Evolutionary conservation across 2,797 vertebrate genomes (phyloP).

Genomic region (Mergus octosetaceus): DNA sequence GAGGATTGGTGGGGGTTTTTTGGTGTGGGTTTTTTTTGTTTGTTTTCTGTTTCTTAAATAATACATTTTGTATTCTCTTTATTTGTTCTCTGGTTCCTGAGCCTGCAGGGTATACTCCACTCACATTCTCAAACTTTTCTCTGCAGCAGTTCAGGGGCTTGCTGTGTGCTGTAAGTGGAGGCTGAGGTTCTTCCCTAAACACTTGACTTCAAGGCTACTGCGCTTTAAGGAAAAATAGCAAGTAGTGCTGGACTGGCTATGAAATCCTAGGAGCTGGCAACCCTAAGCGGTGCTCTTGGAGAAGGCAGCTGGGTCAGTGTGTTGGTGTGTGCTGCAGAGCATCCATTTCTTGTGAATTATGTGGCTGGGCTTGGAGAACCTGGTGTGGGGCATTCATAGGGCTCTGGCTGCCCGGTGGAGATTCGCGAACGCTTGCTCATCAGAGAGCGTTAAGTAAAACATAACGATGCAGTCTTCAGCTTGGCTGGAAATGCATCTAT

Average conservation of each 20-base stretch:
- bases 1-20: neutral
- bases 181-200: conserved; percentile 30
- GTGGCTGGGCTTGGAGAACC: neutral
- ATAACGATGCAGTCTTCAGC: neutral
- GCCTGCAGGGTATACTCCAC: conserved; percentile 46
- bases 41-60: conserved; percentile 66
- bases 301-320: neutral
- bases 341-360: neutral
- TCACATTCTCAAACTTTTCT: conserved; percentile 49
- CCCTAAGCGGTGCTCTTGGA: neutral
- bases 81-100: conserved; percentile 49
- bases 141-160: conserved; percentile 37
- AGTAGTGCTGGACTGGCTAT: neutral
- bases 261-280: neutral
- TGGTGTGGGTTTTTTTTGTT: conserved; percentile 39
- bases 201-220: conserved; percentile 13
- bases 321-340: neutral
- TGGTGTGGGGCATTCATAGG: neutral
- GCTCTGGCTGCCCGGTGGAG: neutral
- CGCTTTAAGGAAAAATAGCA: neutral
- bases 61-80: conserved; percentile 59
- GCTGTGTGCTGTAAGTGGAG: conserved; percentile 5
- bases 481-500: neutral
- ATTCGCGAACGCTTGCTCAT: neutral
- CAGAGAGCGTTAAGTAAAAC: neutral